Conservation (phyloP, 2,888 invertebrate species). For the Lasioglossum oenotherae region DNA sequence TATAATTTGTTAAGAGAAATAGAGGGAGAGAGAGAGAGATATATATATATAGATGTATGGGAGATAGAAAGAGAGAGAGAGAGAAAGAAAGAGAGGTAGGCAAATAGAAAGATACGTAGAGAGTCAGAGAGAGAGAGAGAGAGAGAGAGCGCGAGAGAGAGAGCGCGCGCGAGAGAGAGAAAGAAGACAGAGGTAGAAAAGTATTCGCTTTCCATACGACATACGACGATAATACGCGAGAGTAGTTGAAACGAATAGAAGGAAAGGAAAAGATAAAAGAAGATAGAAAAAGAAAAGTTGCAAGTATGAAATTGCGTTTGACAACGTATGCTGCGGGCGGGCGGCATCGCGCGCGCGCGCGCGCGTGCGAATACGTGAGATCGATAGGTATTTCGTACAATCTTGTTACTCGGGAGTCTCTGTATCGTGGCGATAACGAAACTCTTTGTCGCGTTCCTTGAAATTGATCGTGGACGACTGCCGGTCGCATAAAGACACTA, state of each 20-base stretch:
- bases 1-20: conserved; percentile 9
- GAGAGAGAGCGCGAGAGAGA: neutral
- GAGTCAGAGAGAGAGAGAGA: neutral
- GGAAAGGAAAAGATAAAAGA: neutral
- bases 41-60: conserved; percentile 1
- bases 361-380: neutral
- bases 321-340: neutral
- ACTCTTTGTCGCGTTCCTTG: conserved; percentile 21
- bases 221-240: conserved; percentile 50
- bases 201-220: conserved; percentile 48
- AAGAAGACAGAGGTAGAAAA: conserved; percentile 31
- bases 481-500: conserved; percentile 8
- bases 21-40: neutral
- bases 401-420: conserved; percentile 12
- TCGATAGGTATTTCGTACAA: conserved; percentile 18
- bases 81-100: neutral
- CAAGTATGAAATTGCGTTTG: conserved; percentile 29
- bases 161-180: conserved; percentile 4
- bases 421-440: conserved; percentile 22
- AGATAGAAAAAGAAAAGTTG: conserved; percentile 5
- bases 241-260: conserved; percentile 37
- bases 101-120: neutral
- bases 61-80: conserved; percentile 8
- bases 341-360: neutral
- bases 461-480: conserved; percentile 23